Percentiles rank a stretch among this genome's conserved stretches.
phyloP scores from a whole-genome alignment of 2,113 vertebrate species.

The Megatriorchis doriae region DNA sequence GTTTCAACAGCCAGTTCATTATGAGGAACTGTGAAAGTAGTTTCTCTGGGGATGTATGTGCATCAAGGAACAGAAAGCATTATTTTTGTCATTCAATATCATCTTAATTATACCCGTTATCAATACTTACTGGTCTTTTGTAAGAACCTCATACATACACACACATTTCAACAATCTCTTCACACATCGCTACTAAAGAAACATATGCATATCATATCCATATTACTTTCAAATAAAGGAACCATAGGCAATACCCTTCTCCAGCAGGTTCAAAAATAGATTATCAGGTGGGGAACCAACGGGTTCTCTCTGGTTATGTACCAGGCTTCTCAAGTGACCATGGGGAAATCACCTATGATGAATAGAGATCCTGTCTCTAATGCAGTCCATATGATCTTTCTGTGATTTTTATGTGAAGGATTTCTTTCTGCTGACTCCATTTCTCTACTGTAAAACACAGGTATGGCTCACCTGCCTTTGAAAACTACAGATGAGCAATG shows the following conservation, averaged over 20 bases:
- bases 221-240: neutral
- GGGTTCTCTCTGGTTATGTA: neutral
- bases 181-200: neutral
- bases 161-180: neutral
- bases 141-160: neutral
- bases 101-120: neutral
- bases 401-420: fast-evolving
- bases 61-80: neutral
- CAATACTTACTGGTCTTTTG: neutral
- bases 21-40: neutral
- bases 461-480: neutral
- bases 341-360: neutral
- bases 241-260: neutral
- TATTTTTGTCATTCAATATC: neutral
- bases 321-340: neutral
- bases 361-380: neutral
- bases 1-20: neutral
- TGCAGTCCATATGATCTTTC: neutral
- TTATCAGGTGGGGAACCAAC: neutral
- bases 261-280: neutral
- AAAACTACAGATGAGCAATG: neutral
- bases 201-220: no score
- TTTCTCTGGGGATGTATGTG: neutral
- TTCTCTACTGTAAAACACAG: neutral
- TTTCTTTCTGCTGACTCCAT: neutral